Evolutionary conservation across 1,140 invertebrate genomes (phyloP), one percentile per base, ranked within the genome.

Genomic region (Bombus affinis): DNA sequence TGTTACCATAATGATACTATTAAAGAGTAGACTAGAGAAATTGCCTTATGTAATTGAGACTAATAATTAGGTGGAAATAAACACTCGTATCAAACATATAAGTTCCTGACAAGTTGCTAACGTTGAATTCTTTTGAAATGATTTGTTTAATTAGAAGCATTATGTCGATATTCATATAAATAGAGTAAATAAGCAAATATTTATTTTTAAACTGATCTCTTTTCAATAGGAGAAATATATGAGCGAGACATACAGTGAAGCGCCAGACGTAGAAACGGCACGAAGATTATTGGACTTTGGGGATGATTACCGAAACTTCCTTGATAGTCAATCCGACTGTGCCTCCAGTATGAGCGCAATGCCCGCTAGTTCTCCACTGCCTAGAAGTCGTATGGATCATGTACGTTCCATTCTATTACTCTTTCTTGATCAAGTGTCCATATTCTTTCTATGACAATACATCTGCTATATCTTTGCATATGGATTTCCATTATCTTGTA

Each of bases 201-300:
- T 71, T n/a, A 32, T 10, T 77, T 9, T n/a, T 15, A 44, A 28
- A 66, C 79, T 68, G 12, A 42, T 74, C 44, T 84, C 47, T 88
- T 94, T 94, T 94, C 25, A 28, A 76, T 93, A 98, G 97, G 98
- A 98, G 94, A 98, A 98, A 93, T 98, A 99, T 93, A 97, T 98
- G 93, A 98, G 98, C 83, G 98, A 98, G 92, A 96, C 98, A 32
- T 98, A 98, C 93, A 98, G 98, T 83, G 98, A 99, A 95, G 96
- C 97, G n/a, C 97, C 97, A 32, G 98, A 99, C 93, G 97, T 98
- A 18, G 98, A 98, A 94, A 97, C 97, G 18, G 97, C 98, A 71
- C 96, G 97, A 73, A 96, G 96, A 87, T 95, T 98, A 25, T 94
- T 98, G 78, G 98, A 98, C 92, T 98, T 98, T 94, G 98, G 98